phyloP scores from a whole-genome alignment of 2,113 vertebrate species.

The Oncorhynchus gorbuscha region DNA sequence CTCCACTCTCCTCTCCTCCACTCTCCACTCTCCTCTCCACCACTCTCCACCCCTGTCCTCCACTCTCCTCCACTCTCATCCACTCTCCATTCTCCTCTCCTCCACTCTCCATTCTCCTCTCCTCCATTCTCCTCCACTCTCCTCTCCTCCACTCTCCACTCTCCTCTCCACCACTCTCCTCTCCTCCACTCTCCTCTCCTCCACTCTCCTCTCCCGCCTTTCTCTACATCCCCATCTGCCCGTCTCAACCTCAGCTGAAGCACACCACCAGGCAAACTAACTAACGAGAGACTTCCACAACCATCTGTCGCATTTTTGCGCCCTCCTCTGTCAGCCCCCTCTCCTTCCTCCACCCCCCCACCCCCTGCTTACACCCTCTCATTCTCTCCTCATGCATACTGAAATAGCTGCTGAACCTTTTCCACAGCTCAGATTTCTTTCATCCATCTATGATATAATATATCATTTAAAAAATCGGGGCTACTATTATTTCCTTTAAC shows the following conservation, averaged over 20 bases:
- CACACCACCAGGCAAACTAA: conserved; percentile 37
- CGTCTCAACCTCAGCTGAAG: conserved; percentile 59
- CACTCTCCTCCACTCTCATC: too few relatives aligned
- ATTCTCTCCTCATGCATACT: neutral
- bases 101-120: too few relatives aligned
- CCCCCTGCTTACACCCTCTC: conserved; percentile 25
- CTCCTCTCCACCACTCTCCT: too few relatives aligned
- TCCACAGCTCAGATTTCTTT: neutral
- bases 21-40: neutral
- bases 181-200: too few relatives aligned
- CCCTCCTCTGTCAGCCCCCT: conserved; percentile 9
- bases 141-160: too few relatives aligned
- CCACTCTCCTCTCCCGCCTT: neutral
- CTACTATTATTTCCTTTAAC: neutral
- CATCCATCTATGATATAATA: neutral
- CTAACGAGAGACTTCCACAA: conserved; percentile 51
- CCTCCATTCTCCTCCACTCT: too few relatives aligned
- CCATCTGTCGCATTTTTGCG: conserved; percentile 56
- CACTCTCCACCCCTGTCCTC: too few relatives aligned
- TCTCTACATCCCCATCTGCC: conserved; percentile 49
- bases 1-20: too few relatives aligned
- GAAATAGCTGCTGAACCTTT: conserved; percentile 2
- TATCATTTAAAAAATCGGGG: neutral
- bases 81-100: too few relatives aligned
- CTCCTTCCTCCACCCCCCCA: conserved; percentile 47